These are phyloP conservation scores for Labrus mixtus DNA, from an alignment of 2,113 vertebrate species.

Conservation along the genomic window DNA sequence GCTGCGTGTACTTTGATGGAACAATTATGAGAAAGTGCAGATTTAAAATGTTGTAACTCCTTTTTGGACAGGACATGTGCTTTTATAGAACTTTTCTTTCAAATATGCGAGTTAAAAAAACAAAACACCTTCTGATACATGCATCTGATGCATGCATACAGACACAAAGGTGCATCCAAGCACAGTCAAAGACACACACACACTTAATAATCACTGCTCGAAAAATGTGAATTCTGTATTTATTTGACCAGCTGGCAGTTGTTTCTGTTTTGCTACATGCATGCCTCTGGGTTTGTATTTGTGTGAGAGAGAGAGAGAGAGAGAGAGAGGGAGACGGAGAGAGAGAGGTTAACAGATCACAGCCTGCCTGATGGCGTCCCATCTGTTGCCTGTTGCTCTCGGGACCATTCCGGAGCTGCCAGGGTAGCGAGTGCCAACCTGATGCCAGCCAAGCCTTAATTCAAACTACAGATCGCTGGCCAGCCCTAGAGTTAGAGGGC, in stretches of 20 bases:
- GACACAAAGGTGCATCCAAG: not conserved
- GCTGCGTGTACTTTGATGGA: no score
- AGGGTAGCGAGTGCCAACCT: conserved; percentile 41
- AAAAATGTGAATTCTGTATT: conserved; percentile 33
- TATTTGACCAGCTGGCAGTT: conserved; percentile 20
- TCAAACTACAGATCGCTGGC: conserved; percentile 17
- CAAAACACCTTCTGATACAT: not conserved
- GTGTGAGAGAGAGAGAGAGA: not conserved
- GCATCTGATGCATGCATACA: not conserved
- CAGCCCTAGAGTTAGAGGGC: conserved; percentile 7
- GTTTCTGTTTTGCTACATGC: no score
- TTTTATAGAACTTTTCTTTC: no score
- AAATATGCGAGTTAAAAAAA: no score
- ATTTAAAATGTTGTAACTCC: no score
- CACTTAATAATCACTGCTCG: not conserved
- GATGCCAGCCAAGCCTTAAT: conserved; percentile 46
- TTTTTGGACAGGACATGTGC: no score
- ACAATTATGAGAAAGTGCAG: no score
- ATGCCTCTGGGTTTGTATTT: not conserved
- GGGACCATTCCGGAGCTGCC: conserved; percentile 39
- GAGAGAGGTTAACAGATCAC: conserved; percentile 49
- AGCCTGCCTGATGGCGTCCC: conserved; percentile 38
- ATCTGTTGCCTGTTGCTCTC: conserved; percentile 58
- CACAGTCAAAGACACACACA: not conserved
- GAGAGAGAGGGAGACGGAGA: no score